Evolutionary conservation across 2,113 vertebrate species (phyloP), one percentile per base, ranked within the genome.

Genomic region (Sylvilagus bachmani): DNA sequence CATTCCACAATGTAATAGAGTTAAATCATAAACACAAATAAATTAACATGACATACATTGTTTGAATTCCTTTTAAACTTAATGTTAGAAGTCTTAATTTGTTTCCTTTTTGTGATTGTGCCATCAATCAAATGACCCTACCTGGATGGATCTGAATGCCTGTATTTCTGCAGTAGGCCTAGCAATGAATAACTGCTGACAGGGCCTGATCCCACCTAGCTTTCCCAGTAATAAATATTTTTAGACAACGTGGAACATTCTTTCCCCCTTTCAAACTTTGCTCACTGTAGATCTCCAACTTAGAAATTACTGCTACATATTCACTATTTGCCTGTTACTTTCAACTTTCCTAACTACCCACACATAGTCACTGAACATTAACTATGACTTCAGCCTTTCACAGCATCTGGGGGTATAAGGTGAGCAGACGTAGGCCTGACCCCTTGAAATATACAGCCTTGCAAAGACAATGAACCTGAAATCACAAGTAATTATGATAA

Each of bases 21-120:
- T 69, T 69, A 74, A 90, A 75, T 86, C 33, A 86, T 31, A 61
- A 85, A 78, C 22, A 82, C 17, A 67, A 89, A 85, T 49, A 75
- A 79, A 69, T 87, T 31, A 86, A 67, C n/a, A 84, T 27, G 71
- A 38, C 11, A 53, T n/a, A 25, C 49, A 12, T 91, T 31, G 62
- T 27, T 88, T 62, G 22, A 49, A 86, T 51, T 55, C 84, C 58
- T 64, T 71, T 75, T 78, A 62, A 82, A 49, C 24, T 19, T 67
- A 67, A 25, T 49, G 49, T 78, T 21, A 27, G 36, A 44, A 58
- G 27, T 69, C 19, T 64, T 66, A 33, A 74, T 82, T 24, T 90
- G n/a, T 19, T 9, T 19, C 7, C 61, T 85, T 58, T 61, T 58
- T 61, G 16, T 73, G 62, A 81, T n/a, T 49, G 77, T 82, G 14